Evolutionary conservation across 2,113 vertebrate species (phyloP).

Genomic region (Cyanoderma ruficeps): DNA sequence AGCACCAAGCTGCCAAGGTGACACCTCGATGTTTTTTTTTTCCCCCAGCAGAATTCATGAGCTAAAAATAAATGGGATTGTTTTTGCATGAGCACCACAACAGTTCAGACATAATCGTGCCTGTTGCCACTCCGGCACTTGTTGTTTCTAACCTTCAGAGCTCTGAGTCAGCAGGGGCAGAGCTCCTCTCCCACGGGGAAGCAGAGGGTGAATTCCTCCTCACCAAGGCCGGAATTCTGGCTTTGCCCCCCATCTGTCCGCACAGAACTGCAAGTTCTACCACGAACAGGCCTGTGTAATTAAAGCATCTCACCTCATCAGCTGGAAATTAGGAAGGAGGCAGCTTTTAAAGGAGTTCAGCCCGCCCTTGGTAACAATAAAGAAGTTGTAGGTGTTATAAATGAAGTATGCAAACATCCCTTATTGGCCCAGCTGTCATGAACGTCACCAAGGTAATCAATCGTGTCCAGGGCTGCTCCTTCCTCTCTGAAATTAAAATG

Average conservation of each 20-base stretch:
- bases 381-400: fast-evolving
- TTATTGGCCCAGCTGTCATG: background rate
- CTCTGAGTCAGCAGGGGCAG: background rate
- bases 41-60: background rate
- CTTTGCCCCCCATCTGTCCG: background rate
- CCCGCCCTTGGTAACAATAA: background rate
- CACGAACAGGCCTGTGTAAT: background rate
- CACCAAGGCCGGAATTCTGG: background rate
- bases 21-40: background rate
- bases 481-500: background rate
- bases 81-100: background rate
- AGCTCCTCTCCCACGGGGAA: background rate
- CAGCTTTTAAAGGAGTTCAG: background rate
- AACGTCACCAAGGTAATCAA: background rate
- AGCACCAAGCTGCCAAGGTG: background rate
- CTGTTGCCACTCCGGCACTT: background rate
- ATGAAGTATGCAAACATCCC: background rate
- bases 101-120: background rate
- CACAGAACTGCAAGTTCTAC: background rate
- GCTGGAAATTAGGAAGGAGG: background rate
- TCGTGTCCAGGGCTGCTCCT: background rate
- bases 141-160: fast-evolving
- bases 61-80: background rate
- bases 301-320: background rate
- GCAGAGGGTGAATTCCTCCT: background rate